Conservation (phyloP, 1,140 invertebrate species). For the Hesperophylax magnus region DNA sequence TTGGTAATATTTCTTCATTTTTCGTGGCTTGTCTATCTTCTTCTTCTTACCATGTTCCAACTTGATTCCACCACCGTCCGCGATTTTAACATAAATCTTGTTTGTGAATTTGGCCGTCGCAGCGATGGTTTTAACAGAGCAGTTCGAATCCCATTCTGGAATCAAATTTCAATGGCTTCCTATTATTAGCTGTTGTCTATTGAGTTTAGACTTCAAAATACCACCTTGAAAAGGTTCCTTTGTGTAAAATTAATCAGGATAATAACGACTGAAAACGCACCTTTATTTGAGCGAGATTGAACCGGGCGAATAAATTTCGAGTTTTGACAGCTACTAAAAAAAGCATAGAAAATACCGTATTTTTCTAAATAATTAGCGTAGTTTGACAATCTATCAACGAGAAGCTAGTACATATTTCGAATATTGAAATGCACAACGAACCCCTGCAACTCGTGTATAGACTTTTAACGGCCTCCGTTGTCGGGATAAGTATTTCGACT, state of each 20-base stretch:
- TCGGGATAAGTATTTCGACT: too few species aligned
- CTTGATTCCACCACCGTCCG: conserved; percentile 18
- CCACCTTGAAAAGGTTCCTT: too few species aligned
- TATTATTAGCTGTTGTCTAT: too few species aligned
- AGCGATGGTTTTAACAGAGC: neutral
- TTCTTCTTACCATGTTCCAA: conserved; percentile 40
- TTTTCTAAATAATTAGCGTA: too few species aligned
- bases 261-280: too few species aligned
- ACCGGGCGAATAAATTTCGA: conserved; percentile 2
- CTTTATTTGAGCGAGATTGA: neutral
- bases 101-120: conserved; percentile 4
- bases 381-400: too few species aligned
- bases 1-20: conserved; percentile 85
- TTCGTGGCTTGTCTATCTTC: conserved; percentile 15
- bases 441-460: too few species aligned
- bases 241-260: too few species aligned
- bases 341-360: neutral
- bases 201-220: too few species aligned
- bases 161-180: neutral
- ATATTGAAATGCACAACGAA: too few species aligned
- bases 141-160: neutral
- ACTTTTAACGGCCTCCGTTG: too few species aligned
- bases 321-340: conserved; percentile 25
- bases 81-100: conserved; percentile 31
- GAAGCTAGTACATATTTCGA: too few species aligned